These are phyloP conservation scores for Heliconius ismenius DNA, from an alignment of 2,888 invertebrate species.

Conservation along the genomic window DNA sequence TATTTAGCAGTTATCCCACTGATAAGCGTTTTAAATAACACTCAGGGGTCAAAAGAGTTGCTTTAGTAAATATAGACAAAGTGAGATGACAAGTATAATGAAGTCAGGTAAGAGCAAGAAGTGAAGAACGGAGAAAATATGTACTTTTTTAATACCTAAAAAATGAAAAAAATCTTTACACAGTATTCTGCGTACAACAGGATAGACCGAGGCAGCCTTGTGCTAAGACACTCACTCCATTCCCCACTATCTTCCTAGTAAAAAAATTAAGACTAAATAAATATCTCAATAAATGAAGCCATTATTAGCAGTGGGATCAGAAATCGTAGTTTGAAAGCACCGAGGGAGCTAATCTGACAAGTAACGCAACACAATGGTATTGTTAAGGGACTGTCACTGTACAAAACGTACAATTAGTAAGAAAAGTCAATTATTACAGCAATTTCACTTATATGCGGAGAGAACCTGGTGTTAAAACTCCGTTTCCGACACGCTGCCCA, in stretches of 20 bases:
- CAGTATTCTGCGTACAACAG: no score
- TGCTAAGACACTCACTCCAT: neutral
- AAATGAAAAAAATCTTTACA: no score
- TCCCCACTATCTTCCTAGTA: neutral
- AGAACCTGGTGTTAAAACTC: neutral
- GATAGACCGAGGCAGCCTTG: neutral
- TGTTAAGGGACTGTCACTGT: slow-evolving; percentile 58
- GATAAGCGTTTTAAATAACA: no score
- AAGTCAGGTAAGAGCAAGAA: no score
- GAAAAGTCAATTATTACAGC: slow-evolving; percentile 5
- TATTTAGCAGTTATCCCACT: no score
- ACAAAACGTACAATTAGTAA: slow-evolving; percentile 61
- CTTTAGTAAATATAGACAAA: no score
- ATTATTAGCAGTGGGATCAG: slow-evolving; percentile 50
- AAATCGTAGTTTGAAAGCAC: slow-evolving; percentile 58
- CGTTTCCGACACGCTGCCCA: no score
- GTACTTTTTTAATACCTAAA: no score
- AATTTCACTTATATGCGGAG: neutral
- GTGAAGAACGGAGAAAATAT: no score
- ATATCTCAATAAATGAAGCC: slow-evolving; percentile 30
- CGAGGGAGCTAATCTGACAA: slow-evolving; percentile 65
- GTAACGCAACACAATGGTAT: slow-evolving; percentile 57
- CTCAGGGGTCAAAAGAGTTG: no score
- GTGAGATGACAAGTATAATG: no score
- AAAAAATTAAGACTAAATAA: neutral